A percentile compares a stretch with the other conserved stretches of the same genome.
Evolutionary conservation across 1,140 invertebrate species (phyloP).

Genomic region (Colletes gigas): DNA sequence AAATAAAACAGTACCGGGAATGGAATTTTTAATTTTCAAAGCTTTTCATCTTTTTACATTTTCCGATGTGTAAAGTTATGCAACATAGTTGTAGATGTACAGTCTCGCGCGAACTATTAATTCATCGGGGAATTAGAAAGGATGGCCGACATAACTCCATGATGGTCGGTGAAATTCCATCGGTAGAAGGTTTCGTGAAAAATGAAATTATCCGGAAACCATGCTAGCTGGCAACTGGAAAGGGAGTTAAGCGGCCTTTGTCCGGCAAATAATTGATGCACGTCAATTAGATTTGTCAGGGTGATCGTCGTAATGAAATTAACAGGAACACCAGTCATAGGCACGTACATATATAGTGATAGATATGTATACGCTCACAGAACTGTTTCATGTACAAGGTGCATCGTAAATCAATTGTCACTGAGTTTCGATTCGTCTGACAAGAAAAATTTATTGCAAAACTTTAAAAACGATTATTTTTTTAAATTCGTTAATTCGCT

Average conservation of each 20-base stretch:
- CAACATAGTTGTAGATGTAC: not conserved
- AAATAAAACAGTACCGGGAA: no score
- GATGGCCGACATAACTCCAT: conserved; percentile 20
- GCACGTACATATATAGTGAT: conserved; percentile 38
- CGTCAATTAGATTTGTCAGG: conserved; percentile 77
- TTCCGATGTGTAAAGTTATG: not conserved
- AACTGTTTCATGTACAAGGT: conserved; percentile 35
- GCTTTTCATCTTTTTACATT: not conserved
- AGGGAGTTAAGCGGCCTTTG: conserved; percentile 70
- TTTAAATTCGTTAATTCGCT: no score
- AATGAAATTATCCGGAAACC: conserved; percentile 65
- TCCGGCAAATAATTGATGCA: conserved; percentile 73
- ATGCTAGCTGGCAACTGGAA: conserved; percentile 57
- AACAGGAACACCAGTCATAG: conserved; percentile 61
- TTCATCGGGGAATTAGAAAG: conserved; percentile 12
- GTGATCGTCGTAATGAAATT: conserved; percentile 74
- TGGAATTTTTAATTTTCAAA: not conserved
- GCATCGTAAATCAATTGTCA: conserved; percentile 2
- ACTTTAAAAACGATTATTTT: no score
- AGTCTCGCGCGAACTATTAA: not conserved
- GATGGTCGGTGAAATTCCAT: conserved; percentile 42
- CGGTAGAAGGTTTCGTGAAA: conserved; percentile 51
- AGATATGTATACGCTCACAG: conserved; percentile 21
- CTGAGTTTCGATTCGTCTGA: not conserved
- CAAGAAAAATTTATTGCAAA: not conserved